phyloP scores from a whole-genome alignment of 1,140 invertebrate genomes.

The Nebria ingens region DNA sequence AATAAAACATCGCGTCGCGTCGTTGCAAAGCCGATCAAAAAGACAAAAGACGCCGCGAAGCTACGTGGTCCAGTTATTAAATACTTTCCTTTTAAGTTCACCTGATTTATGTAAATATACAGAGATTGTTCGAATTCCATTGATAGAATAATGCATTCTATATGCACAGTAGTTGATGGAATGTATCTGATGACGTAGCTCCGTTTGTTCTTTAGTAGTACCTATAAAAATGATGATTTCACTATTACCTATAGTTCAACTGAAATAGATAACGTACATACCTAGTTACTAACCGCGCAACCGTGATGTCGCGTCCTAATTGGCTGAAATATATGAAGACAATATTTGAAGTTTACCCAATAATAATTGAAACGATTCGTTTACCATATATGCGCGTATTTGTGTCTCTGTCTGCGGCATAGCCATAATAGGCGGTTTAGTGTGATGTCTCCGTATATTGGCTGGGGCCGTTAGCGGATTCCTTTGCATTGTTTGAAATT shows the following conservation, averaged over 20 bases:
- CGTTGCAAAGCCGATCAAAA: neutral
- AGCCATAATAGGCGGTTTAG: neutral
- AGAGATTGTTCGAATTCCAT: neutral
- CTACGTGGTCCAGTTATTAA: conserved; percentile 8
- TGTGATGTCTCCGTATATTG: conserved; percentile 1
- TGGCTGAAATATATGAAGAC: no score
- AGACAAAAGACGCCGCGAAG: neutral
- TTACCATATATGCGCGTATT: neutral
- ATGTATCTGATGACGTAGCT: no score
- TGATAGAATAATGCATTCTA: neutral
- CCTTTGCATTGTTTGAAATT: conserved; percentile 4
- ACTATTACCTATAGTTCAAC: no score
- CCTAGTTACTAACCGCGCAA: neutral
- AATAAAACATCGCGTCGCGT: no score
- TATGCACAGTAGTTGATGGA: no score
- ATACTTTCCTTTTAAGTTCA: conserved; percentile 6
- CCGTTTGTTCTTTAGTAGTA: no score
- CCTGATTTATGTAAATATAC: conserved; percentile 1
- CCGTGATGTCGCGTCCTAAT: no score
- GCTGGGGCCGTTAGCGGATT: neutral
- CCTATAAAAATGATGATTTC: no score
- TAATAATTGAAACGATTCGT: no score
- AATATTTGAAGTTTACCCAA: no score
- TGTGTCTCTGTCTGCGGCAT: neutral
- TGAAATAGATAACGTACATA: no score